phyloP scores from a whole-genome alignment of 2,797 vertebrate genomes.

The Cossypha dichroa region DNA sequence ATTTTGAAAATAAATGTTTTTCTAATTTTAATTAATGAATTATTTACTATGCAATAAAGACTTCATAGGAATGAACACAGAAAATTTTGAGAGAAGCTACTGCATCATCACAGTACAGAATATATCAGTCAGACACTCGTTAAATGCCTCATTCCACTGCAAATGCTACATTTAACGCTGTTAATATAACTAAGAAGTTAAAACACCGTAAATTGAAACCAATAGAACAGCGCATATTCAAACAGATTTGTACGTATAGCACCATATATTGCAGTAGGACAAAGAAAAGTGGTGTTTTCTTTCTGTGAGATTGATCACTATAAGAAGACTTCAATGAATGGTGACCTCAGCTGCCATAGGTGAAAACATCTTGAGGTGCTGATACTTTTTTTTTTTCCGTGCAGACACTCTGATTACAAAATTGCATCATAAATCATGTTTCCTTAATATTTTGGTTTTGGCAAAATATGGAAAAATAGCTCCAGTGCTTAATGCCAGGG shows the following conservation, averaged over 20 bases:
- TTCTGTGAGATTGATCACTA: neutral
- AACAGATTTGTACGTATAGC: neutral
- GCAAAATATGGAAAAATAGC: neutral
- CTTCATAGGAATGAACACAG: constrained; percentile 32
- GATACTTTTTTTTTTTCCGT: neutral
- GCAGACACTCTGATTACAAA: neutral
- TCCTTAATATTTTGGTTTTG: neutral
- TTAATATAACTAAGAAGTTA: constrained; percentile 37
- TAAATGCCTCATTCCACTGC: constrained; percentile 57
- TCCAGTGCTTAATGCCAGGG: neutral
- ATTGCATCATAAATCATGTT: neutral
- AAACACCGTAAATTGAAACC: neutral
- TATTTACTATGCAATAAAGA: constrained; percentile 24
- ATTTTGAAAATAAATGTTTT: constrained; percentile 28
- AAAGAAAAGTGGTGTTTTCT: neutral
- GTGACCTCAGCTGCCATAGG: neutral
- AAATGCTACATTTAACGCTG: constrained; percentile 13
- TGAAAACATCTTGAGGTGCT: neutral
- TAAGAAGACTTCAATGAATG: neutral
- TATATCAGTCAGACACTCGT: neutral
- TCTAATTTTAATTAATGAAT: constrained; percentile 41
- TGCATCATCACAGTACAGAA: constrained; percentile 1
- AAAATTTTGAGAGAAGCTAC: constrained; percentile 31
- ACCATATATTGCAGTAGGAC: neutral
- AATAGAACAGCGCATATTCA: neutral